Percentiles rank a stretch among this genome's conserved stretches.
These are phyloP conservation scores for Dastarcus helophoroides DNA, from an alignment of 2,888 invertebrate genomes.

Conservation along the genomic window DNA sequence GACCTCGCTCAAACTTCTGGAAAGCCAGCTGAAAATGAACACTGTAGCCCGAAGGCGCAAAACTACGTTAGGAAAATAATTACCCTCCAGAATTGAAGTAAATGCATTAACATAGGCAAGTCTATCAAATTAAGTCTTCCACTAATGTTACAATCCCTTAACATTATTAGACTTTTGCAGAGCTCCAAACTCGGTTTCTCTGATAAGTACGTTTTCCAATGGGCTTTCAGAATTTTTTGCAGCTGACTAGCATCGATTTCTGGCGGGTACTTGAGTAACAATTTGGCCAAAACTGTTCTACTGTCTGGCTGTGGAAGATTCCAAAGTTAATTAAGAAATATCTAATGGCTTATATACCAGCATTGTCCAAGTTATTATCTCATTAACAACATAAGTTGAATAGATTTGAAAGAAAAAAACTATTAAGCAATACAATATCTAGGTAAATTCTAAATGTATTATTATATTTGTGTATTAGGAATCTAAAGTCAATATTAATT, in stretches of 20 bases:
- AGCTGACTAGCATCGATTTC: constrained; percentile 51
- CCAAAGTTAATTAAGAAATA: no score
- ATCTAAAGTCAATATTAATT: no score
- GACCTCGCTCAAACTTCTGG: constrained; percentile 45
- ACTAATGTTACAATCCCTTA: constrained; percentile 52
- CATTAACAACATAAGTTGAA: no score
- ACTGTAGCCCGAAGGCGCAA: background rate
- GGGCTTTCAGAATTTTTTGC: constrained; percentile 46
- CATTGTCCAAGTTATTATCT: no score
- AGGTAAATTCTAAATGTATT: no score
- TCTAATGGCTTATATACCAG: no score
- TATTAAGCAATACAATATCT: no score
- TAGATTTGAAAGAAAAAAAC: no score
- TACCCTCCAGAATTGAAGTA: constrained; percentile 55
- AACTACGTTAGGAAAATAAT: background rate
- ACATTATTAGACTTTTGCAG: constrained; percentile 57
- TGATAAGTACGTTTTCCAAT: constrained; percentile 46
- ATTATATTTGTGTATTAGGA: no score
- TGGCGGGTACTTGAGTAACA: constrained; percentile 44
- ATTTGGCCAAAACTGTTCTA: constrained; percentile 40
- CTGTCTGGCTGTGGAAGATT: constrained; percentile 41
- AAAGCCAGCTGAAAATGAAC: constrained; percentile 41
- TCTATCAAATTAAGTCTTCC: constrained; percentile 49
- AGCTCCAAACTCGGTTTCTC: constrained; percentile 53
- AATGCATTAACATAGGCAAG: constrained; percentile 50